phyloP scores from a whole-genome alignment of 2,888 invertebrate species.

The Reticulitermes lucifugus region DNA sequence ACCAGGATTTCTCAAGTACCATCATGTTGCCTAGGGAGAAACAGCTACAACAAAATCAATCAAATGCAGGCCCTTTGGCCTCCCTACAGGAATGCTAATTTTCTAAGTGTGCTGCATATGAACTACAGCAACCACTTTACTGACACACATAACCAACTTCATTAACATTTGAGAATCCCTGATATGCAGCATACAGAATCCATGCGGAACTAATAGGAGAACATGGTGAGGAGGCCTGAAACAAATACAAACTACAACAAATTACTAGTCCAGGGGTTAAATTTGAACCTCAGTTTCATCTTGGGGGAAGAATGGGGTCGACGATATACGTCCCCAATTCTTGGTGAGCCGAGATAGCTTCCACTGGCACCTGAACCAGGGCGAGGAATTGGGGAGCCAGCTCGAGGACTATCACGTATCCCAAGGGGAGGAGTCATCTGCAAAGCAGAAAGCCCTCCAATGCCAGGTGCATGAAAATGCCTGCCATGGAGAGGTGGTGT shows the following conservation, averaged over 20 bases:
- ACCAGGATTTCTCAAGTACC: conserved; percentile 31
- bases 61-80: not conserved
- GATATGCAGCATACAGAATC: conserved; percentile 15
- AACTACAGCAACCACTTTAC: not conserved
- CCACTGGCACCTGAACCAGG: conserved; percentile 52
- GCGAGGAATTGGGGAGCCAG: conserved; percentile 52
- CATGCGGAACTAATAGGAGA: conserved; percentile 38
- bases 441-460: conserved; percentile 65
- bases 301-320: conserved; percentile 87
- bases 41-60: not conserved
- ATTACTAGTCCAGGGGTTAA: conserved; percentile 25
- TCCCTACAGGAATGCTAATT: not conserved
- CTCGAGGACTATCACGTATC: conserved; percentile 62
- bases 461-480: conserved; percentile 58
- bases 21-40: not conserved
- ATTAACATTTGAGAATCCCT: conserved; percentile 5
- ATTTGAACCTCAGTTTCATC: conserved; percentile 87
- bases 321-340: conserved; percentile 67
- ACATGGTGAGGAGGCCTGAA: conserved; percentile 40
- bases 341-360: conserved; percentile 59
- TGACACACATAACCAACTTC: not conserved
- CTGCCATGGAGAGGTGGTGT: conserved; percentile 75
- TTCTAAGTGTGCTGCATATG: not conserved
- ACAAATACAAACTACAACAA: conserved; percentile 46
- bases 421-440: conserved; percentile 78